Evolutionary conservation across 2,113 vertebrate species (phyloP).

Genomic region (Amazona vittata): DNA sequence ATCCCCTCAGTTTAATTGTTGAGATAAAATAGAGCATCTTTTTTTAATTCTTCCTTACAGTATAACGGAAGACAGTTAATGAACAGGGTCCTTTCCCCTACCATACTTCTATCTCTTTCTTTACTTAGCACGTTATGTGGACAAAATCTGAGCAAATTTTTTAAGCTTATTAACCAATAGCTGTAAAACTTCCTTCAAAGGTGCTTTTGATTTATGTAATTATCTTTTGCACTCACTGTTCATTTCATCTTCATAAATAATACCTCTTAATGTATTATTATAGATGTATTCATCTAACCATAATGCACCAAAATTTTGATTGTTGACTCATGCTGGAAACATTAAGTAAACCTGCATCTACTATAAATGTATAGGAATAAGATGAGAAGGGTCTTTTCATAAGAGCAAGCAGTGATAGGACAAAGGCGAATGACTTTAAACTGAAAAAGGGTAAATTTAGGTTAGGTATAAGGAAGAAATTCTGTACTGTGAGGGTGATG

Average conservation of each 20-base stretch:
- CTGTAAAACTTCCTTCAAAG: neutral
- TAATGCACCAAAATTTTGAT: neutral
- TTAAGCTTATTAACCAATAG: neutral
- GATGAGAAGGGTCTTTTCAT: neutral
- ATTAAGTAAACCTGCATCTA: neutral
- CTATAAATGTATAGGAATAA: neutral
- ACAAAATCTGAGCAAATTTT: neutral
- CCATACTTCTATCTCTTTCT: neutral
- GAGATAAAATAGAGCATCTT: neutral
- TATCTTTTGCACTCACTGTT: neutral
- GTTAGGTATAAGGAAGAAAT: neutral
- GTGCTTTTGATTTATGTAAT: neutral
- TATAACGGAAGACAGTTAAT: neutral
- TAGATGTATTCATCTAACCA: neutral
- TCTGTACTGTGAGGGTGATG: neutral
- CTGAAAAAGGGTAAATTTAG: neutral
- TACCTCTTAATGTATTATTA: neutral
- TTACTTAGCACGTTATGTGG: neutral
- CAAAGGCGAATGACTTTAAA: neutral
- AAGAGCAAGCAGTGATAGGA: neutral
- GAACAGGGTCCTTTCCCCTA: neutral
- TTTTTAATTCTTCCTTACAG: neutral
- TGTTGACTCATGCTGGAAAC: neutral
- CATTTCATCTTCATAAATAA: neutral
- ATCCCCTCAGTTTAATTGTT: neutral